A percentile compares a stretch with the other conserved stretches of the same genome.
Conservation (phyloP, 2,888 invertebrate genomes). For the Euproctis similis region DNA sequence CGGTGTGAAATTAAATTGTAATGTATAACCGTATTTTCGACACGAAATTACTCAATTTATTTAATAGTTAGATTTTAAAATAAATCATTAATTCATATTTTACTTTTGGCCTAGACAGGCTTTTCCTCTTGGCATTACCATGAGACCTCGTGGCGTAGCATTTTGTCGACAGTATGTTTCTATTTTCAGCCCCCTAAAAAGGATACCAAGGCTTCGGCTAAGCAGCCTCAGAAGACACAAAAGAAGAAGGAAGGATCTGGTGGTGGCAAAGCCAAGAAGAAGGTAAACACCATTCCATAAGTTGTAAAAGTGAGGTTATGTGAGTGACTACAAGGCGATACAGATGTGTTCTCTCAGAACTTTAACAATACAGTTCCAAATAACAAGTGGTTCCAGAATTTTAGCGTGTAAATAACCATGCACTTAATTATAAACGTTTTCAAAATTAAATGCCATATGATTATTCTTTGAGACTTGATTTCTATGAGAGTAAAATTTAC, state of each 20-base stretch:
- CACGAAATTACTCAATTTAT: neutral
- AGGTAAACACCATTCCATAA: conserved; percentile 76
- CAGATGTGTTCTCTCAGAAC: no score
- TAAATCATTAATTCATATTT: no score
- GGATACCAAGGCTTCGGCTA: conserved; percentile 91
- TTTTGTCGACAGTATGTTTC: conserved; percentile 37
- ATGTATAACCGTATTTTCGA: no score
- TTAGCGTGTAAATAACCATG: no score
- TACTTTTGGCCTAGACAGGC: neutral
- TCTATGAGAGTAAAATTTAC: conserved; percentile 68
- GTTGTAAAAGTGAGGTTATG: conserved; percentile 51
- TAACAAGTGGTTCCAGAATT: neutral
- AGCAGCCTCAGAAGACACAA: conserved; percentile 94
- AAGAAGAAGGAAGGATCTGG: conserved; percentile 97
- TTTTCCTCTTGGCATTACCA: conserved; percentile 4
- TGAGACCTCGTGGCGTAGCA: conserved; percentile 56
- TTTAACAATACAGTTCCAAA: neutral
- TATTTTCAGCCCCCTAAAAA: conserved; percentile 91
- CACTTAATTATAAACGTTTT: no score
- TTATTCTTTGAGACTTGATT: conserved; percentile 50
- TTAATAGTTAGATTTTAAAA: no score
- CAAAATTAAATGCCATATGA: conserved; percentile 43
- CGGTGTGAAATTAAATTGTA: no score
- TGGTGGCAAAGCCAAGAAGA: conserved; percentile 97
- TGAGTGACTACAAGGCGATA: conserved; percentile 24